Percentiles rank a stretch among this genome's conserved stretches.
phyloP scores from a whole-genome alignment of 1,140 invertebrate genomes.

The Pararge aegeria region DNA sequence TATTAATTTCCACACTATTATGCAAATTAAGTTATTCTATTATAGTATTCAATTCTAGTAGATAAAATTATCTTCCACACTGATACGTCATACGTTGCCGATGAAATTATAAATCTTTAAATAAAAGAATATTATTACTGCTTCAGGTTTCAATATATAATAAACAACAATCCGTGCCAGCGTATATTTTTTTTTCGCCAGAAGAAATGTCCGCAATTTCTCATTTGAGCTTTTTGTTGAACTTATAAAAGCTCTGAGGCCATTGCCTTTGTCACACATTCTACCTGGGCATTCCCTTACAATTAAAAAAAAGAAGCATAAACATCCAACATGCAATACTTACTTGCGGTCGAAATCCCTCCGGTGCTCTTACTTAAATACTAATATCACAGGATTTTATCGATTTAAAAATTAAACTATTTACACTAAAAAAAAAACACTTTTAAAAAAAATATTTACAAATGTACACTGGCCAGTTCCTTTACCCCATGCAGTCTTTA shows the following conservation, averaged over 20 bases:
- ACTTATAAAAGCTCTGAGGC: constrained; percentile 24
- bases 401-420: constrained; percentile 38
- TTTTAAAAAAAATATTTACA: constrained; percentile 25
- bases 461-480: constrained; percentile 44
- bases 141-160: too few species aligned
- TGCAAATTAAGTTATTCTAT: too few species aligned
- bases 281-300: constrained; percentile 24
- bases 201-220: constrained; percentile 13
- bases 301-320: constrained; percentile 28
- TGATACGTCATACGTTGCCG: too few species aligned
- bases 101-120: too few species aligned
- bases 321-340: constrained; percentile 39
- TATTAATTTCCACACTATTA: too few species aligned
- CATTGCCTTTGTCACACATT: constrained; percentile 22
- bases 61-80: too few species aligned
- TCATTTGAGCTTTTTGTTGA: constrained; percentile 17
- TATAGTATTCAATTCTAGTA: too few species aligned
- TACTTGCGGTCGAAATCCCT: constrained; percentile 44
- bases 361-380: constrained; percentile 46
- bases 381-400: constrained; percentile 74
- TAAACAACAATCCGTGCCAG: too few species aligned
- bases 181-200: not conserved
- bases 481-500: constrained; percentile 45
- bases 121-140: too few species aligned
- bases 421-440: constrained; percentile 36